Evolutionary conservation across 2,888 invertebrate species (phyloP).

Genomic region (Hypselothyrea guttata): DNA sequence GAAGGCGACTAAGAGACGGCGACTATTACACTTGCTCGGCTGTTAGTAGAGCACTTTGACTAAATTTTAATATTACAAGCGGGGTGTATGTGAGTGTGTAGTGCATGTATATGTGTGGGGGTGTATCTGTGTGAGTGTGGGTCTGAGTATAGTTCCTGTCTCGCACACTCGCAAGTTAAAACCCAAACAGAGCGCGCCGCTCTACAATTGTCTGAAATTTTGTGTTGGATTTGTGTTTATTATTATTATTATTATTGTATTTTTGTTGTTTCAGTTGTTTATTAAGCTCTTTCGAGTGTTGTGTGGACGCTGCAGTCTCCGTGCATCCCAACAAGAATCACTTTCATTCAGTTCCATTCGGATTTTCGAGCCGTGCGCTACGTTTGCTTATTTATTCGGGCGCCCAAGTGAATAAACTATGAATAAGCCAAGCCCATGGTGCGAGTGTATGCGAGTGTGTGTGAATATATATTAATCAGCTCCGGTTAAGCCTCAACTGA

Average conservation of each 20-base stretch:
- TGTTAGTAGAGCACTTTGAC: conserved; percentile 2
- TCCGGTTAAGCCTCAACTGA: no score
- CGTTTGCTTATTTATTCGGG: conserved; percentile 22
- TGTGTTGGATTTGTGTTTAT: conserved; percentile 17
- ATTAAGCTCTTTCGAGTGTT: conserved; percentile 51
- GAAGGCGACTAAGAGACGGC: conserved; percentile 17
- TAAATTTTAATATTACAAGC: conserved; percentile 4
- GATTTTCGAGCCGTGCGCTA: conserved; percentile 49
- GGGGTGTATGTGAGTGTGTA: neutral
- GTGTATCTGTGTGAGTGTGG: neutral
- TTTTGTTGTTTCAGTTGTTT: conserved; percentile 39
- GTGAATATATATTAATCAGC: no score
- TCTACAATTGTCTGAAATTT: conserved; percentile 49
- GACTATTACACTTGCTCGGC: neutral
- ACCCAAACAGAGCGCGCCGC: conserved; percentile 20
- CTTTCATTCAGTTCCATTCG: conserved; percentile 57
- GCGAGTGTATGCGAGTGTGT: no score
- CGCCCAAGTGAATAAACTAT: neutral
- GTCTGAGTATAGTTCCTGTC: conserved; percentile 32
- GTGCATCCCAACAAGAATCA: conserved; percentile 28
- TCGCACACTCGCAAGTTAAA: conserved; percentile 17
- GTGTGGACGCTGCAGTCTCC: conserved; percentile 34
- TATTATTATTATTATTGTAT: conserved; percentile 25
- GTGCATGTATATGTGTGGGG: neutral
- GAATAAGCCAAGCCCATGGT: no score